Conservation (phyloP, 1,140 invertebrate genomes). For the Pararge aegeria region DNA sequence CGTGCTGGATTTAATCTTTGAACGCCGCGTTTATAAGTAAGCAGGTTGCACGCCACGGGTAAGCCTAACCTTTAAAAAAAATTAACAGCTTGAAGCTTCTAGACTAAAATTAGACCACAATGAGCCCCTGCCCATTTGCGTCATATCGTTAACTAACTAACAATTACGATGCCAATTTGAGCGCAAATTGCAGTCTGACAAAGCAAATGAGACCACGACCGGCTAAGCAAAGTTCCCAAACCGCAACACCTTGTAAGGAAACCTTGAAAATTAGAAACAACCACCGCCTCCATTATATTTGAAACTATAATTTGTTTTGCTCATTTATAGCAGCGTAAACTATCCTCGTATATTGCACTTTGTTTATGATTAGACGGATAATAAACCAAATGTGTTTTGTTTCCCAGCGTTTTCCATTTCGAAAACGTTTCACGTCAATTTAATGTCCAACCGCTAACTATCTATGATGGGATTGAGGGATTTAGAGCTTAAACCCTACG, state of each 20-base stretch:
- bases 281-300: conserved; percentile 15
- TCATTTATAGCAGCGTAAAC: conserved; percentile 16
- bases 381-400: not conserved
- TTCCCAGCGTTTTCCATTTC: not conserved
- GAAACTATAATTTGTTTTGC: conserved; percentile 16
- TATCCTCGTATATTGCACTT: not conserved
- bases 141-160: conserved; percentile 7
- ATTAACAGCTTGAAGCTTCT: no score
- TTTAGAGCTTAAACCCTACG: no score
- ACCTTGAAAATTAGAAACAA: conserved; percentile 45
- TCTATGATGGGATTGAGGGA: no score
- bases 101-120: conserved; percentile 1
- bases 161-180: conserved; percentile 43
- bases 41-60: no score
- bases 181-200: conserved; percentile 46
- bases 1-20: no score
- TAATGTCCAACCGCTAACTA: no score
- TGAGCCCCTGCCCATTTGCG: conserved; percentile 13
- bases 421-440: not conserved
- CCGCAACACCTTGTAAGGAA: conserved; percentile 56
- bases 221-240: conserved; percentile 36
- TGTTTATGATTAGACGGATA: conserved; percentile 5
- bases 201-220: conserved; percentile 45
- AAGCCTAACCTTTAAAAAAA: not conserved
- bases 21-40: no score